A percentile compares a stretch with the other conserved stretches of the same genome.
Evolutionary conservation across 1,140 invertebrate genomes (phyloP).

Genomic region (Dufourea novaeangliae): DNA sequence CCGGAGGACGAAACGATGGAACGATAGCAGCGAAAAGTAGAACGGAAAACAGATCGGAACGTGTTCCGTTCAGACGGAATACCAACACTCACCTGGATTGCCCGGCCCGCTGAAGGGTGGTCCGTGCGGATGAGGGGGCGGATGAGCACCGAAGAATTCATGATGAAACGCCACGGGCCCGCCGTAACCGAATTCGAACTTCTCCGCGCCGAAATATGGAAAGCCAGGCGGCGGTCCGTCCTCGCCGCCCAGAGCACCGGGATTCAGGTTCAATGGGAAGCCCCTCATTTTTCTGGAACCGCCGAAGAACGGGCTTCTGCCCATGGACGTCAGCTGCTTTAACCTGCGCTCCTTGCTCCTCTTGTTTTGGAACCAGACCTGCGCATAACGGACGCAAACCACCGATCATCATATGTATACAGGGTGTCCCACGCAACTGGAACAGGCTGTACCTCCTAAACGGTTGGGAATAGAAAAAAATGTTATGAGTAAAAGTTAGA

Average conservation of each 20-base stretch:
- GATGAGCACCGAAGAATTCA: slow-evolving; percentile 92
- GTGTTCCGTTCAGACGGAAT: background rate
- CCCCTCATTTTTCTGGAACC: slow-evolving; percentile 94
- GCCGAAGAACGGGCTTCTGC: slow-evolving; percentile 93
- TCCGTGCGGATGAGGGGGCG: slow-evolving; percentile 86
- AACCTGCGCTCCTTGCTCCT: slow-evolving; percentile 97
- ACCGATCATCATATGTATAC: too few species aligned
- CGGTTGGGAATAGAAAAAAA: too few species aligned
- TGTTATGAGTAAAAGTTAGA: too few species aligned
- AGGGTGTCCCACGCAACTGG: too few species aligned
- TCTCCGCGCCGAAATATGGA: slow-evolving; percentile 92
- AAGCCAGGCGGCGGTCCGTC: slow-evolving; percentile 90
- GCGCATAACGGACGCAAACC: slow-evolving; percentile 52
- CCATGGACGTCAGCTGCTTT: slow-evolving; percentile 95
- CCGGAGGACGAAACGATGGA: background rate
- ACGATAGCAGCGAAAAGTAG: background rate
- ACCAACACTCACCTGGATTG: slow-evolving; percentile 80
- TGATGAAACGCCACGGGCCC: slow-evolving; percentile 92
- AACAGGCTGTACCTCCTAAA: too few species aligned
- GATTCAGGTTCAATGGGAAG: slow-evolving; percentile 94
- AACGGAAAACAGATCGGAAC: background rate
- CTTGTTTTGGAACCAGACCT: slow-evolving; percentile 99
- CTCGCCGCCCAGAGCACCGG: slow-evolving; percentile 87
- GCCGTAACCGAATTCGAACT: slow-evolving; percentile 95
- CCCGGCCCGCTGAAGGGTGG: slow-evolving; percentile 89